Conservation (phyloP, 2,888 invertebrate genomes). For the Cremastinae sp. region DNA sequence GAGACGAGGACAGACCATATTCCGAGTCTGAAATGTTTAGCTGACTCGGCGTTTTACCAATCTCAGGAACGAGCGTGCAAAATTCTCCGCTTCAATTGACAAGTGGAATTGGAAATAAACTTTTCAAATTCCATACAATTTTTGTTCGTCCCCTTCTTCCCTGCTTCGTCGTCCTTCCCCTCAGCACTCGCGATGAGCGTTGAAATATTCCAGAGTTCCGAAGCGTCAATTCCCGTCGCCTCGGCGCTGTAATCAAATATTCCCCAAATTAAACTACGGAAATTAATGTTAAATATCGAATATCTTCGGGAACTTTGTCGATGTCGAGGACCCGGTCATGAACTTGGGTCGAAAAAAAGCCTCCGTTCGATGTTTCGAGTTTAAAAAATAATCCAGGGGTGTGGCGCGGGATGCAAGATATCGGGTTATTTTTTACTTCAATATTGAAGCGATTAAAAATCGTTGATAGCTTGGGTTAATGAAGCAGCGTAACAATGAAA, state of each 20-base stretch:
- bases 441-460: constrained; percentile 23
- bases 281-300: too few species aligned
- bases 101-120: constrained; percentile 52
- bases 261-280: too few species aligned
- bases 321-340: too few species aligned
- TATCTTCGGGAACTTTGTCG: too few species aligned
- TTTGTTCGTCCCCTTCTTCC: constrained; percentile 7
- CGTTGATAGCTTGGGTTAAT: constrained; percentile 58
- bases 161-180: not conserved
- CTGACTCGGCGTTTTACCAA: constrained; percentile 52
- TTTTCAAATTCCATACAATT: constrained; percentile 48
- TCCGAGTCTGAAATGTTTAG: constrained; percentile 49
- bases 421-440: constrained; percentile 3
- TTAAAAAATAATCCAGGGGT: not conserved
- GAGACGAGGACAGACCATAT: constrained; percentile 30
- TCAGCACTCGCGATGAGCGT: not conserved
- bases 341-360: too few species aligned
- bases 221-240: not conserved
- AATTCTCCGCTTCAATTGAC: constrained; percentile 51
- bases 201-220: constrained; percentile 13
- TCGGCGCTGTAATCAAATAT: not conserved
- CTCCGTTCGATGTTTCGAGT: not conserved
- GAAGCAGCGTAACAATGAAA: constrained; percentile 58
- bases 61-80: constrained; percentile 46
- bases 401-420: not conserved